Evolutionary conservation across 2,888 invertebrate genomes (phyloP), one percentile per base, ranked within the genome.

Genomic region (Himalopsyche tibetana): DNA sequence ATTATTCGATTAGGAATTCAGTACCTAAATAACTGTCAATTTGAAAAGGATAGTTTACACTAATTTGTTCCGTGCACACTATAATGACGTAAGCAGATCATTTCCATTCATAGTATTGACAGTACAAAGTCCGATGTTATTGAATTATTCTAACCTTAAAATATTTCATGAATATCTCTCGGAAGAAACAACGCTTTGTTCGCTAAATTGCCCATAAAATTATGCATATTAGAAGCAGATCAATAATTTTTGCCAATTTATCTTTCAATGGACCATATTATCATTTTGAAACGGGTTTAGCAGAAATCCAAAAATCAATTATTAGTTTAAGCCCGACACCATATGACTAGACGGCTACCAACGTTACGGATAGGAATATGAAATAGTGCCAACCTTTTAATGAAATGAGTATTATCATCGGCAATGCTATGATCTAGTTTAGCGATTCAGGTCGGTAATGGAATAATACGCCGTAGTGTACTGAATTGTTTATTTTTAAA

Each of bases 61-160:
- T 36, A 15, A 74, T 74, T 36, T 36, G 74, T 38, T 36, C 5
- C 74, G 38, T 12, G 28, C 11, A 15, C 11, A 38, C 69, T 9
- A 36, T 74, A 6, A n/a, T 28, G 28, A 63, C 63, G n/a, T 8
- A 63, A 63, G 63, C 28, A 63, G 36, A 74, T 15, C 74, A 74
- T 55, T 40, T 79, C 55, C 38, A 79, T 63, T n/a, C 19, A 69
- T 19, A 6, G 81, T n/a, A 11, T 63, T n/a, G 40, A 69, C 42
- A 6, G 81, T n/a, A 11, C 84, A 82, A 84, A 81, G 84, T 84
- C 69, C 84, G 82, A 84, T 42, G 82, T 82, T 69, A 84, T 74
- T 45, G 51, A 28, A 36, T 42, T 45, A 36, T 84, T 84, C 55
- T 80, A 80, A 80, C 84, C 84, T 84, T 2, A 36, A 80, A 80